Base-by-base conservation (phyloP, 2,888 invertebrate genomes). In the Trachelus stipa region DNA sequence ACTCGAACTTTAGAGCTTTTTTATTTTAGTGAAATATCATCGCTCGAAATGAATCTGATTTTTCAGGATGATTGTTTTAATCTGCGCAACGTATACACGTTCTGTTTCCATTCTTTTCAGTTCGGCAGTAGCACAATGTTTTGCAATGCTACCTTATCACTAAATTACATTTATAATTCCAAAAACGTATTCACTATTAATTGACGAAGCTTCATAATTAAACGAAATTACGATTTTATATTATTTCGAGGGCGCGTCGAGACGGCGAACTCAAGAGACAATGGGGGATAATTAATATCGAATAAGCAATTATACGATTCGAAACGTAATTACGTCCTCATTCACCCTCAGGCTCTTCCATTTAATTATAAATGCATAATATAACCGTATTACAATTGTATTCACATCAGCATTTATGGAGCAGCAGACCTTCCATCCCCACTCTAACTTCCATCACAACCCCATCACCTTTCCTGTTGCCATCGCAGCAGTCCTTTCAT, bases 291-390 rank as follows among this genome's bases (percentile, higher is more conserved):
- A 85, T 84, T 84, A 84, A 84, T 85, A 85, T 85, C 80, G 83
- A 84, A 83, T 82, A 82, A 83, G 81, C 81, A 85, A 86, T 86
- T 82, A 81, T 79, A 79, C 82, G 82, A 84, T 82, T 82, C 81
- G 78, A 82, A 83, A 83, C 82, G 79, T 83, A 85, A 86, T 86
- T 85, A 84, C 81, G 80, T 80, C 77, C 80, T 77, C 77, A 75
- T 68, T 75, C 80, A 37, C 77, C 76, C 81, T 76, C 78, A 23
- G 68, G 40, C 77, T 79, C 75, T 76, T 77, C 35, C 81, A 80
- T 83, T 85, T 83, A 85, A 85, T 85, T 83, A 82, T 81, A 79
- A 83, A 83, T 79, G 83, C 80, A 81, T 83, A 82, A 83, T 83
- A 78, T 73, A 76, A 81, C 73, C 78, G 79, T 79, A 81, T 82